phyloP scores from a whole-genome alignment of 2,113 vertebrate species.

The Eurystomus gularis region DNA sequence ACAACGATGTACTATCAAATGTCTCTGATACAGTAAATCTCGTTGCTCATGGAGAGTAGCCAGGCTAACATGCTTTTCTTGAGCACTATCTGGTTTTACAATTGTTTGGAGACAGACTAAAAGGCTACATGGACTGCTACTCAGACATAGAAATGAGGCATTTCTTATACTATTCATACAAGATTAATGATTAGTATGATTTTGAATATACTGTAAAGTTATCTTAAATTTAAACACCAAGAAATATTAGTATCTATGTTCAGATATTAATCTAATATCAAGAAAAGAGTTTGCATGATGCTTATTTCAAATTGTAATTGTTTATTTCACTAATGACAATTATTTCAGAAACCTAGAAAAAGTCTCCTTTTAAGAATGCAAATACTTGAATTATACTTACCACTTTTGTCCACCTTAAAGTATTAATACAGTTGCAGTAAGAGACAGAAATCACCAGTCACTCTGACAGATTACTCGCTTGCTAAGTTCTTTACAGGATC shows the following conservation, averaged over 20 bases:
- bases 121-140: neutral
- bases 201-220: neutral
- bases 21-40: neutral
- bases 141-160: neutral
- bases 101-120: neutral
- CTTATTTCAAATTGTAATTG: neutral
- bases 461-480: neutral
- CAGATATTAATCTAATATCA: neutral
- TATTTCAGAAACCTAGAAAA: neutral
- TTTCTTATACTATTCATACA: neutral
- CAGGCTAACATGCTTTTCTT: neutral
- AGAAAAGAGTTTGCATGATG: neutral
- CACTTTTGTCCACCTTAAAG: neutral
- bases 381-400: neutral
- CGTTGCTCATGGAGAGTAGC: fast-evolving
- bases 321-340: neutral
- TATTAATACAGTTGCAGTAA: neutral
- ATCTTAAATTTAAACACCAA: neutral
- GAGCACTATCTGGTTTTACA: neutral
- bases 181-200: neutral
- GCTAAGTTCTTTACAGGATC: neutral
- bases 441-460: neutral
- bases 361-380: neutral
- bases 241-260: neutral
- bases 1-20: fast-evolving